phyloP scores from a whole-genome alignment of 35 echinoderm and acorn worm species.

The Amphiura filiformis region DNA sequence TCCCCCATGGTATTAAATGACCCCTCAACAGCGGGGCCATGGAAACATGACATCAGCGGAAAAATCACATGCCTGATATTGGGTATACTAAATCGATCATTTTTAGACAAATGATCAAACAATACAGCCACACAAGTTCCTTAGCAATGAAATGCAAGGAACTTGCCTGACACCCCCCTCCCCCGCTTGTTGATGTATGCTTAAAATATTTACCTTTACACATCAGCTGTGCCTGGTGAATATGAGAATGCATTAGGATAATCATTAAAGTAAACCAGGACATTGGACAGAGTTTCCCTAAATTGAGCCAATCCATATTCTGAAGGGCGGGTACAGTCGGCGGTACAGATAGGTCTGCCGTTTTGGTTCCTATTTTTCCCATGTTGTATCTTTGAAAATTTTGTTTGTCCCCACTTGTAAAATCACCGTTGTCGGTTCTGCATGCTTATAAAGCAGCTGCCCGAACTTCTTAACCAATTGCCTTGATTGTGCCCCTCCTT shows the following conservation, averaged over 20 bases:
- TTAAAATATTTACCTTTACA: neutral
- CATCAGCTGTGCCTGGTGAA: neutral
- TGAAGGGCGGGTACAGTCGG: neutral
- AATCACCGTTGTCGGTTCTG: neutral
- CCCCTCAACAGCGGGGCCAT: constrained; percentile 20
- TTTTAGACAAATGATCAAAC: too few species aligned
- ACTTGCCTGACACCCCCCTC: too few species aligned
- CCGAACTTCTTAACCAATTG: neutral
- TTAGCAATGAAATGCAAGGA: too few species aligned
- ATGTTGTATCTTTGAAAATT: neutral
- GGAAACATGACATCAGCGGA: neutral
- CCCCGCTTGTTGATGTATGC: too few species aligned
- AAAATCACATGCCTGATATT: too few species aligned
- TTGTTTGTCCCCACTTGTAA: neutral
- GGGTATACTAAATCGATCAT: too few species aligned
- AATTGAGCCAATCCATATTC: neutral
- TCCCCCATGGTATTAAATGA: constrained; percentile 22
- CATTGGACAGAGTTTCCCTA: neutral
- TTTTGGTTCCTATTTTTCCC: neutral
- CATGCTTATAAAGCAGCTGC: neutral
- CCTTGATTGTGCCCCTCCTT: neutral
- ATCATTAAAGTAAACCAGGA: neutral
- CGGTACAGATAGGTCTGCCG: neutral
- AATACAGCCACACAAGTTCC: too few species aligned
- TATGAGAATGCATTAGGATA: neutral